A percentile compares a stretch with the other conserved stretches of the same genome.
Conservation (phyloP, 1,140 invertebrate species). For the Argopecten irradians region DNA sequence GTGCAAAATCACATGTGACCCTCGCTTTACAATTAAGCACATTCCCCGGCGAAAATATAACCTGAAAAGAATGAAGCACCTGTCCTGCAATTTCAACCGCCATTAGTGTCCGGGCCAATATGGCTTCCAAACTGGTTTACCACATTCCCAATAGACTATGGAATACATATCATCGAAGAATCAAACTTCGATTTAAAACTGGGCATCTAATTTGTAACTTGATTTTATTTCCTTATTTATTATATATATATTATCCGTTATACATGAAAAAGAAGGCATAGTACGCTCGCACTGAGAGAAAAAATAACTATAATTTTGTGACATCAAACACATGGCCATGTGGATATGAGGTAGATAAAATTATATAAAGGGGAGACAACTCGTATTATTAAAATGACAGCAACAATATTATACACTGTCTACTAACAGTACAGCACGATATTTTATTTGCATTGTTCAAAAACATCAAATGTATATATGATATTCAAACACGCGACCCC, state of each 20-base stretch:
- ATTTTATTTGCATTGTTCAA: too few species aligned
- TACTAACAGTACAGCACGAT: too few species aligned
- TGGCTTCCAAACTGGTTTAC: constrained; percentile 15
- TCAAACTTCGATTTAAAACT: not conserved
- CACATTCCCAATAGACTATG: not conserved
- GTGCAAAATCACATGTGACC: not conserved
- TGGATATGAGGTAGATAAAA: not conserved
- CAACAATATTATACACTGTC: not conserved
- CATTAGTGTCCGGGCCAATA: constrained; percentile 20
- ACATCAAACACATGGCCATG: not conserved
- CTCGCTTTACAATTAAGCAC: not conserved
- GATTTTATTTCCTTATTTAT: not conserved
- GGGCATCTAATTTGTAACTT: not conserved
- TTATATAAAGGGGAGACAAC: not conserved
- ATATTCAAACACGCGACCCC: too few species aligned
- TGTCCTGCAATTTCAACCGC: constrained; percentile 13
- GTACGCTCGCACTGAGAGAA: not conserved
- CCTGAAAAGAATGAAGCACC: constrained; percentile 20
- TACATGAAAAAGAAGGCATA: not conserved
- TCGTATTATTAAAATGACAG: not conserved
- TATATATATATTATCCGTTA: not conserved
- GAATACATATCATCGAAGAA: not conserved
- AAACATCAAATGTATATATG: too few species aligned
- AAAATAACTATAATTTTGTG: not conserved
- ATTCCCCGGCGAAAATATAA: not conserved